Evolutionary conservation across 2,888 invertebrate species (phyloP), one percentile per base, ranked within the genome.

Genomic region (Volucella bombylans): DNA sequence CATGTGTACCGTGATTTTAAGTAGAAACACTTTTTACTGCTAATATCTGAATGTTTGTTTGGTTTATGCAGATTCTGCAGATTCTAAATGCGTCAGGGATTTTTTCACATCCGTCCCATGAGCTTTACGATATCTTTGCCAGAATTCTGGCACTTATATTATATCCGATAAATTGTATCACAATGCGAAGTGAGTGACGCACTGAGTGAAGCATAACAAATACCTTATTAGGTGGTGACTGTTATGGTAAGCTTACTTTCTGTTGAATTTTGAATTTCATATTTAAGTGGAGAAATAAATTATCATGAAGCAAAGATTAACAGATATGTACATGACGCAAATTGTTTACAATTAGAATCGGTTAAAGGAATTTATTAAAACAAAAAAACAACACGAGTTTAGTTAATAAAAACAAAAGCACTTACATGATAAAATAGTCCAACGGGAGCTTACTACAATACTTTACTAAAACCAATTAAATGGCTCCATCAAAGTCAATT

Each of bases 101-200:
- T 71, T 59, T 4, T 23, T 50, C 49, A 71, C 59, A 57, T 73
- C 74, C 65, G 57, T 4, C 69, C 8, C 8, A 43, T n/a, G n/a
- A 38, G 15, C 41, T 41, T 49, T 31, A 71, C 12, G 15, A 45
- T 41, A 11, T n/a, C 31, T 57, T 43, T 14, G 41, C 47, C 45
- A 11, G 39, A 47, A 39, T 73, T 10, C 39, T 14, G 49, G 6
- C 10, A 12, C 43, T 38, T 50, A 15, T 43, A 41, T 50, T 14
- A 52, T 59, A 57, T 74, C 74, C 74, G 74, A 67, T 41, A 41
- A 65, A 65, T n/a, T 49, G n/a, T 49, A 57, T 54, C 62, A 54
- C 54, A 10, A 4, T n/a, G 14, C 31, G 0, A 8, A 11, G 47
- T 12, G 45, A 23, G n/a, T 74, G 74, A 74, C 57, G 57, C 74